These are phyloP conservation scores for Mionectes olivaceus DNA, from an alignment of 2,797 vertebrate species.

Conservation along the genomic window DNA sequence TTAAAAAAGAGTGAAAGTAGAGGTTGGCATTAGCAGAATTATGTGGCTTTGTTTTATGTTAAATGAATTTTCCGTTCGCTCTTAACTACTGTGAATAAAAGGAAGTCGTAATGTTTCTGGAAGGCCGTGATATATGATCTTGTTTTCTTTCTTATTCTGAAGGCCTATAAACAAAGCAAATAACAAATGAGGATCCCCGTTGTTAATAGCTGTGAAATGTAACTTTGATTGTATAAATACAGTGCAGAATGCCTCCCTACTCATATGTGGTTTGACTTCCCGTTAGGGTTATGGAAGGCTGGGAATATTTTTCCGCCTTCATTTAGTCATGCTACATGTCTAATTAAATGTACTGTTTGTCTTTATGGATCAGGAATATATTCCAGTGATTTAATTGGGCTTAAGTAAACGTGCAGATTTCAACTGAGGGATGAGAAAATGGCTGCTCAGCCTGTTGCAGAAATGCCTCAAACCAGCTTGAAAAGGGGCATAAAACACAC, in stretches of 20 bases:
- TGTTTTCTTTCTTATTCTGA: conserved; percentile 43
- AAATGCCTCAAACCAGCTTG: background rate
- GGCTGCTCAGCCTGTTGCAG: background rate
- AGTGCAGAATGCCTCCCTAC: background rate
- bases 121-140: conserved; percentile 19
- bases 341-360: background rate
- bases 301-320: background rate
- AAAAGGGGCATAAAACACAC: background rate
- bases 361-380: background rate
- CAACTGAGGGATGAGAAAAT: background rate
- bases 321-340: background rate
- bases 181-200: background rate
- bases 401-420: background rate
- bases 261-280: background rate
- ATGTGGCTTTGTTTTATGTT: conserved; percentile 8
- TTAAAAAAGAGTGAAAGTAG: conserved; percentile 41
- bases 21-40: conserved; percentile 12
- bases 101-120: conserved; percentile 49
- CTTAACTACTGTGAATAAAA: conserved; percentile 33
- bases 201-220: background rate
- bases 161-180: background rate
- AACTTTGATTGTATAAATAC: background rate
- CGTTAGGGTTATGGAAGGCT: background rate
- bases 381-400: background rate
- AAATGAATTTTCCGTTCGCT: conserved; percentile 29